Evolutionary conservation across 1,140 invertebrate genomes (phyloP).

Genomic region (Tribolium madens): DNA sequence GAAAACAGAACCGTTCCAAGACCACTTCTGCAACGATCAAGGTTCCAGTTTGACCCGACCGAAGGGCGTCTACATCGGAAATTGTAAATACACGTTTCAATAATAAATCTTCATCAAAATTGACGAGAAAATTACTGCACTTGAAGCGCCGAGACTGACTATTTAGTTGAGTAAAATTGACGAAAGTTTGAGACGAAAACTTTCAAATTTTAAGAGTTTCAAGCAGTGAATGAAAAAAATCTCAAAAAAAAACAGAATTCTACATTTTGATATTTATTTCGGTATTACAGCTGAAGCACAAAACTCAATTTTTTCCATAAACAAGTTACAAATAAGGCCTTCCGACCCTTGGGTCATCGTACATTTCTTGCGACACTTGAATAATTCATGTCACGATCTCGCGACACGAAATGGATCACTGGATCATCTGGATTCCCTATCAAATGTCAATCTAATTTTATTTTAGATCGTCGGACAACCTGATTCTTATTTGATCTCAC

Average conservation of each 20-base stretch:
- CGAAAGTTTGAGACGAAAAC: no score
- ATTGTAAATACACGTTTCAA: background rate
- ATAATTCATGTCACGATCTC: slow-evolving; percentile 15
- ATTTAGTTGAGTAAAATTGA: no score
- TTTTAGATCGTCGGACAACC: background rate
- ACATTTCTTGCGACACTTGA: background rate
- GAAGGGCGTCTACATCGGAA: slow-evolving; percentile 24
- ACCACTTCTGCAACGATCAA: slow-evolving; percentile 15
- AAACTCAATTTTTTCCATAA: no score
- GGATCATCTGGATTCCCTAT: slow-evolving; percentile 16
- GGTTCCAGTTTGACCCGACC: background rate
- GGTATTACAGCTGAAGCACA: no score
- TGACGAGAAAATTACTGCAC: background rate
- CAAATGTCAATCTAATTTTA: slow-evolving; percentile 32
- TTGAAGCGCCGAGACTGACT: background rate
- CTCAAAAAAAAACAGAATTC: no score
- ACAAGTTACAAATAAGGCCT: background rate
- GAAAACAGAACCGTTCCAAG: slow-evolving; percentile 19
- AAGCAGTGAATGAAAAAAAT: no score
- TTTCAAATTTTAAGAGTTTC: no score
- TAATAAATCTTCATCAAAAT: slow-evolving; percentile 1
- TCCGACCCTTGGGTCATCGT: background rate
- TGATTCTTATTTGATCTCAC: background rate
- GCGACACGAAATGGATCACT: slow-evolving; percentile 7
- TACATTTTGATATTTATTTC: no score